Evolutionary conservation across 2,888 invertebrate species (phyloP), one percentile per base, ranked within the genome.

Genomic region (Plusia festucae): DNA sequence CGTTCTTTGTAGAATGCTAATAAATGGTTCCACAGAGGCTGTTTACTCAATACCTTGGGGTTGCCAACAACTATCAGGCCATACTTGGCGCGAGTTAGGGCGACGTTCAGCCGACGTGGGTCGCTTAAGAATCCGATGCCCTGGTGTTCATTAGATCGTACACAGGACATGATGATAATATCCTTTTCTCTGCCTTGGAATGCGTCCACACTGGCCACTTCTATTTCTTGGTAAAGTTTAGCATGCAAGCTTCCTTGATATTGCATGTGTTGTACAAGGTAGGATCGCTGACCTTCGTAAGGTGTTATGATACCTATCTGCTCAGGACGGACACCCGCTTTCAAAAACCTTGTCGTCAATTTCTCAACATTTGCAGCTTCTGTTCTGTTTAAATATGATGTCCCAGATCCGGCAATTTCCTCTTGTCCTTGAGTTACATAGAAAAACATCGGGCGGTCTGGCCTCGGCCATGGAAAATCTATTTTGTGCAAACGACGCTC

Each of bases 171-270:
- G 60, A 99, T 99, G 78, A 99, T 99, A 65, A 99, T 98, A 87
- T 99, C 99, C 87, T 99, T 99, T 88, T 99, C 99, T 56, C 99
- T 96, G 0, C 99, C 99, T 91, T 99, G 99, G 91, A 99, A 99
- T 0, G 99, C 99, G 91, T 99, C 99, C 3, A 99, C 99, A 92
- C 99, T 99, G 9, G 99, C 99, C 0, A 99, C 99, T 93, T 99
- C 99, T 62, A 99, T 99, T 88, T 99, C 99, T 93, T 99, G 98
- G 89, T 99, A 99, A 0, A 99, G 95, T 87, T 99, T 99, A 44
- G 99, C 98, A 88, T 99, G 99, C 62, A 99, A 95, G 13, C 99
- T 98, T 13, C 99, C 99, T 88, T 99, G 99, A 88, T 99, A 99
- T 91, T 99, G 99, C 99, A 99, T 99, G 89, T 99, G 99, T 88